These are phyloP conservation scores for Cromileptes altivelis DNA, from an alignment of 2,113 vertebrate genomes.

Conservation along the genomic window DNA sequence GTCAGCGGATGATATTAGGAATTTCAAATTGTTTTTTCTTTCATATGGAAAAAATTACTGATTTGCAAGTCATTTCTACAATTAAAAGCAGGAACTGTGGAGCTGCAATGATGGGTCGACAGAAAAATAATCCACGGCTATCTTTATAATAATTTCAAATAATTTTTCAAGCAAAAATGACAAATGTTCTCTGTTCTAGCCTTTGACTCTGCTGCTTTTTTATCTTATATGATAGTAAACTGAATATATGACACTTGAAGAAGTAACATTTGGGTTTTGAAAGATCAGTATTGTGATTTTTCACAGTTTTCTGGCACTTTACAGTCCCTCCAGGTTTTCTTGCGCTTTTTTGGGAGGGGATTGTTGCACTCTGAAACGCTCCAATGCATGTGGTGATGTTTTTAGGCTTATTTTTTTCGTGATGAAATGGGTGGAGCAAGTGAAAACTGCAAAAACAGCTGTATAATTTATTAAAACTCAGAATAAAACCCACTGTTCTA, in stretches of 20 bases:
- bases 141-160: neutral
- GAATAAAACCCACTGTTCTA: no score
- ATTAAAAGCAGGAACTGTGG: neutral
- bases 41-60: neutral
- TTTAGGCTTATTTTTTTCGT: no score
- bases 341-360: no score
- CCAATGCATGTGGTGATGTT: no score
- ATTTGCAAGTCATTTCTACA: neutral
- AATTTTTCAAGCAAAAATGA: neutral
- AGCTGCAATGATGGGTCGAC: neutral
- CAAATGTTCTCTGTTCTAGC: neutral
- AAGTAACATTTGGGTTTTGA: neutral
- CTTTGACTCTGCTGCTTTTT: neutral
- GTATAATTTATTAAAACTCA: no score
- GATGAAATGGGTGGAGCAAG: no score
- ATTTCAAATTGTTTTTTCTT: conserved; percentile 10
- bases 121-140: neutral
- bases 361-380: no score
- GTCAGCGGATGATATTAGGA: neutral
- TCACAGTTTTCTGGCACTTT: neutral
- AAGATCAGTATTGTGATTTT: neutral
- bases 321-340: no score
- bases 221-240: conserved; percentile 9
- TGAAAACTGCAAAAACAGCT: no score
- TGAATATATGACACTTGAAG: conserved; percentile 19